A percentile compares a stretch with the other conserved stretches of the same genome.
These are phyloP conservation scores for Phalacrocorax brasilianus DNA, from an alignment of 2,113 vertebrate genomes.

Conservation along the genomic window DNA sequence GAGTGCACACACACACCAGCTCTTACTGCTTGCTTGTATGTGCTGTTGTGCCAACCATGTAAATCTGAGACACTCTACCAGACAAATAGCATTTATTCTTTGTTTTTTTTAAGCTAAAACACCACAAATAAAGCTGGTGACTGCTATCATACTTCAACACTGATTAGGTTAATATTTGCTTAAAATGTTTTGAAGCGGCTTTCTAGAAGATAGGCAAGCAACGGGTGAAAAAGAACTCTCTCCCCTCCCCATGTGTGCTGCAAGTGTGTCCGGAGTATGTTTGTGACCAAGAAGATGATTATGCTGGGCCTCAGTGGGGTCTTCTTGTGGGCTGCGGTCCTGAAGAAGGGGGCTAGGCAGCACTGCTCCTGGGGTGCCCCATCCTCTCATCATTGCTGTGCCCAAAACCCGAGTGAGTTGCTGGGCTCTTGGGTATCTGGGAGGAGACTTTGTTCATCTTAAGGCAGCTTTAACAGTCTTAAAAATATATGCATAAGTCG, in stretches of 20 bases:
- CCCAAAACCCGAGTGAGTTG: neutral
- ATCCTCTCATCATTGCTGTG: neutral
- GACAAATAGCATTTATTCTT: neutral
- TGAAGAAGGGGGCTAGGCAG: neutral
- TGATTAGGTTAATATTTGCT: neutral
- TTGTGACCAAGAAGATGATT: neutral
- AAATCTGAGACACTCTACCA: neutral
- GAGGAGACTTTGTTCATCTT: neutral
- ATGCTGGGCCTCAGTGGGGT: neutral
- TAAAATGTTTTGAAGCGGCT: neutral
- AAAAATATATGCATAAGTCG: neutral
- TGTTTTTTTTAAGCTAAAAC: neutral
- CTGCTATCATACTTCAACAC: neutral
- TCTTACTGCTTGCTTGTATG: accelerated
- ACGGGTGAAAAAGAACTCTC: neutral
- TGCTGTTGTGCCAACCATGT: neutral
- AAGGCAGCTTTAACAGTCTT: neutral
- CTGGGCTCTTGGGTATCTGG: neutral
- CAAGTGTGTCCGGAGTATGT: neutral
- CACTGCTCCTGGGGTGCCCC: neutral
- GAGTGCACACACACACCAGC: neutral
- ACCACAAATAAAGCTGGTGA: neutral
- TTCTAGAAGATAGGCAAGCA: neutral
- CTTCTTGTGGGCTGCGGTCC: neutral
- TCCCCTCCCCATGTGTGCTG: neutral